Evolutionary conservation across 2,113 vertebrate species (phyloP).

Genomic region (Urocynchramus pylzowi): DNA sequence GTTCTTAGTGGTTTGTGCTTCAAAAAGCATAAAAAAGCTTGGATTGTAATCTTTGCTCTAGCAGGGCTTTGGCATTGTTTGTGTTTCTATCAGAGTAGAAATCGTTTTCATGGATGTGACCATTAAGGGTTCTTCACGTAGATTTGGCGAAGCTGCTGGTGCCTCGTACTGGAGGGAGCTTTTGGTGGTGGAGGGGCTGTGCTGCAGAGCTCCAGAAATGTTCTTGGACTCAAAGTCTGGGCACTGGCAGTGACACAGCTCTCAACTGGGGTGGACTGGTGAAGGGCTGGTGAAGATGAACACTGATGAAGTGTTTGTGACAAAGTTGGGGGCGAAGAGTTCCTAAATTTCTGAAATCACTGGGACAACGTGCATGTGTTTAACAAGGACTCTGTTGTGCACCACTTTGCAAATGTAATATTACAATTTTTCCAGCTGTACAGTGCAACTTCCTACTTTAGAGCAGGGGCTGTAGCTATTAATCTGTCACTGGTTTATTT

Average conservation of each 20-base stretch:
- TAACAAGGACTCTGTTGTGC: accelerated
- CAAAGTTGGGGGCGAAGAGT: neutral
- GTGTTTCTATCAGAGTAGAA: neutral
- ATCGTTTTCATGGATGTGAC: neutral
- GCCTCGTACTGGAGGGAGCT: accelerated
- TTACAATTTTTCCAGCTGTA: neutral
- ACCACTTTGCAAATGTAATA: accelerated
- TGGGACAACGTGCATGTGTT: neutral
- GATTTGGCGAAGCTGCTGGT: neutral
- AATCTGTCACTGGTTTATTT: neutral
- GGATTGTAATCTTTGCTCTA: neutral
- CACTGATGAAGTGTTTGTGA: neutral
- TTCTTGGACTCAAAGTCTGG: neutral
- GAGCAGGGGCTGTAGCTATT: neutral
- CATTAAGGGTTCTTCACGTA: neutral
- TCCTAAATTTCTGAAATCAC: neutral
- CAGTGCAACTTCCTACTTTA: neutral
- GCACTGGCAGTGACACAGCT: neutral
- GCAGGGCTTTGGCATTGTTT: neutral
- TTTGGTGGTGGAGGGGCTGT: neutral
- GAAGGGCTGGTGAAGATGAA: neutral
- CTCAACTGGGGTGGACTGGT: neutral
- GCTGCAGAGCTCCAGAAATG: neutral
- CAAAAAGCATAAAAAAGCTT: neutral
- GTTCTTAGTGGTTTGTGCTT: neutral